Conservation (phyloP, 2,888 invertebrate species). For the Biston betularia region DNA sequence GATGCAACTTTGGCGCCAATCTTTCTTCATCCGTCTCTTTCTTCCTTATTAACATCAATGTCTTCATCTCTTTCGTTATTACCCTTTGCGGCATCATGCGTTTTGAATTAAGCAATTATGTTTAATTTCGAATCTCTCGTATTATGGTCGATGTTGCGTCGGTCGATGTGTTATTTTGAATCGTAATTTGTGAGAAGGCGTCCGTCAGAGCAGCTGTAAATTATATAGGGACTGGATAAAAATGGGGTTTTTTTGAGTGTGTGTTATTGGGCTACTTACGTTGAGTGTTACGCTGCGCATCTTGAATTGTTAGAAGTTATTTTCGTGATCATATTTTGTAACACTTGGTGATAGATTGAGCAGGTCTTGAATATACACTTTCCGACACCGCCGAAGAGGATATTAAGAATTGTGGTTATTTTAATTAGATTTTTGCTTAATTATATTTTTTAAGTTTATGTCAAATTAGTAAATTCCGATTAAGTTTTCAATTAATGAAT, state of each 20-base stretch:
- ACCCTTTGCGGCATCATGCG: constrained; percentile 51
- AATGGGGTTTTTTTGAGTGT: constrained; percentile 41
- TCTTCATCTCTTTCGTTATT: constrained; percentile 59
- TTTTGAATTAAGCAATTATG: constrained; percentile 86
- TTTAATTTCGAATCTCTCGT: constrained; percentile 84
- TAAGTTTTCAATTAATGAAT: too few species aligned
- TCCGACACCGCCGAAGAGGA: too few species aligned
- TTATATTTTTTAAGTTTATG: too few species aligned
- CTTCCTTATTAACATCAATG: constrained; percentile 39
- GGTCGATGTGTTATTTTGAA: constrained; percentile 84
- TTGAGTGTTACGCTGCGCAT: constrained; percentile 45
- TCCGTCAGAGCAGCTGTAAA: constrained; percentile 84
- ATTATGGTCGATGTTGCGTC: constrained; percentile 74
- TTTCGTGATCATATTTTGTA: constrained; percentile 12
- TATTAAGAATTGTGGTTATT: too few species aligned
- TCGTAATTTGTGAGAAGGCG: constrained; percentile 85
- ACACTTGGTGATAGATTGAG: background rate
- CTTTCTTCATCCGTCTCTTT: constrained; percentile 58
- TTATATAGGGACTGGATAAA: constrained; percentile 63
- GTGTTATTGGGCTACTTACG: constrained; percentile 46
- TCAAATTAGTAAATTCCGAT: too few species aligned
- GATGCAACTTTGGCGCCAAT: constrained; percentile 52
- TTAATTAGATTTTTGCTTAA: too few species aligned
- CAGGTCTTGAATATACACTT: background rate
- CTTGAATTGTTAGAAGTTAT: constrained; percentile 32